Conservation (phyloP, 2,888 invertebrate genomes). For the Rapana venosa region DNA sequence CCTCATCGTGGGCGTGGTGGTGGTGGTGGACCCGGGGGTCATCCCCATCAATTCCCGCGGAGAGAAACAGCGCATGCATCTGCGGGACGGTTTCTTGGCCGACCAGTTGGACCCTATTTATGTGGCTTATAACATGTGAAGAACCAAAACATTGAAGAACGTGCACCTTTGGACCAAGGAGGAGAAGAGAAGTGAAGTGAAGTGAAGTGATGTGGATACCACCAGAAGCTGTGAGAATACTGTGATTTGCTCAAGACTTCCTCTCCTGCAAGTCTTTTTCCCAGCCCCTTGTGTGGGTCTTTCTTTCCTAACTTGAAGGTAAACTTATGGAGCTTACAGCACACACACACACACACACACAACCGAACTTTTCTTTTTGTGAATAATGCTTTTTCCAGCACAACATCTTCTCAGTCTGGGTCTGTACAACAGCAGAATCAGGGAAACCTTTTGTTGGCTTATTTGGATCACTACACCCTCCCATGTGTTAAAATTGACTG, state of each 20-base stretch:
- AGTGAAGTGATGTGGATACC: neutral
- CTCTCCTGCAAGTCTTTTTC: neutral
- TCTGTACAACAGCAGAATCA: neutral
- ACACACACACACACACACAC: neutral
- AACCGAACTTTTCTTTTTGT: too few relatives aligned
- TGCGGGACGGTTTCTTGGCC: conserved; percentile 97
- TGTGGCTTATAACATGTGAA: conserved; percentile 98
- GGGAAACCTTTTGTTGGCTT: neutral
- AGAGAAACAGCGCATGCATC: conserved; percentile 99
- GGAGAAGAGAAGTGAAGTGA: neutral
- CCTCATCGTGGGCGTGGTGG: conserved; percentile 99
- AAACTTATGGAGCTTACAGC: neutral
- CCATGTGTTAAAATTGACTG: too few relatives aligned
- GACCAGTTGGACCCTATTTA: conserved; percentile 99
- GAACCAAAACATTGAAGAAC: neutral
- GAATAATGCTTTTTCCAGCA: neutral
- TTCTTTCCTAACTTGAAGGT: too few relatives aligned
- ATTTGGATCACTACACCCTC: too few relatives aligned
- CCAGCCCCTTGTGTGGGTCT: neutral
- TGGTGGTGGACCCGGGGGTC: conserved; percentile 93
- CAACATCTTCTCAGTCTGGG: neutral
- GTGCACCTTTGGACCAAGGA: neutral
- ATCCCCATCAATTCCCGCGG: conserved; percentile 85
- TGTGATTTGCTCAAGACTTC: neutral
- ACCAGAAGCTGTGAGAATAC: neutral